Evolutionary conservation across 2,797 vertebrate species (phyloP).

Genomic region (Psittacula echo): DNA sequence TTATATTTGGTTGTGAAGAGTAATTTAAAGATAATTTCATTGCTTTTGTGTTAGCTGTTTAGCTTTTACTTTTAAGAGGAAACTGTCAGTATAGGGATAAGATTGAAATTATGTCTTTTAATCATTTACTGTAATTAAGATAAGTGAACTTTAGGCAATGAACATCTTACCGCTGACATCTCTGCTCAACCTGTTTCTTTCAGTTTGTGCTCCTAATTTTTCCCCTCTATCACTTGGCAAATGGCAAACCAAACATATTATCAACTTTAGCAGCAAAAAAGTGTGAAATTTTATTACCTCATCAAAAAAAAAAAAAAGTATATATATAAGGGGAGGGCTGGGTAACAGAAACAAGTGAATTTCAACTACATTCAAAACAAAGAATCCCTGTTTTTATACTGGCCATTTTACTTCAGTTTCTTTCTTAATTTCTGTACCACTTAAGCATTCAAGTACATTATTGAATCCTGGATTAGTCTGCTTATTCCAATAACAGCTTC

Average conservation of each 20-base stretch:
- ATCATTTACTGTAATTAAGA: slow-evolving; percentile 22
- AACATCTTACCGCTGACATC: background rate
- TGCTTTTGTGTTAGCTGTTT: background rate
- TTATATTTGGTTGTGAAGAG: background rate
- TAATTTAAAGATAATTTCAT: background rate
- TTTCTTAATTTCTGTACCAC: background rate
- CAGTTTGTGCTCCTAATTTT: background rate
- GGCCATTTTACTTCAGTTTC: background rate
- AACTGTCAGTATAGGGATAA: background rate
- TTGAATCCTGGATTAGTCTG: background rate
- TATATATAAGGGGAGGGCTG: background rate
- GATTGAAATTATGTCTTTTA: slow-evolving; percentile 1
- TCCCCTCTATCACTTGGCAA: background rate
- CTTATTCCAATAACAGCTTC: slow-evolving; percentile 23
- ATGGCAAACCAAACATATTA: background rate
- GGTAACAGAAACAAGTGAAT: background rate
- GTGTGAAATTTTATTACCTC: background rate
- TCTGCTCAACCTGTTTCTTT: background rate
- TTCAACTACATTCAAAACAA: background rate
- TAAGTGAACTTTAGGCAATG: slow-evolving; percentile 12
- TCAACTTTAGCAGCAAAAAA: background rate
- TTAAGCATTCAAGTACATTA: background rate
- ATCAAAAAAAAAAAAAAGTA: background rate
- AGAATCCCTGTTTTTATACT: background rate
- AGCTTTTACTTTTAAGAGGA: slow-evolving; percentile 15